Conservation (phyloP, 2,113 vertebrate species). For the Ciconia stormi region DNA sequence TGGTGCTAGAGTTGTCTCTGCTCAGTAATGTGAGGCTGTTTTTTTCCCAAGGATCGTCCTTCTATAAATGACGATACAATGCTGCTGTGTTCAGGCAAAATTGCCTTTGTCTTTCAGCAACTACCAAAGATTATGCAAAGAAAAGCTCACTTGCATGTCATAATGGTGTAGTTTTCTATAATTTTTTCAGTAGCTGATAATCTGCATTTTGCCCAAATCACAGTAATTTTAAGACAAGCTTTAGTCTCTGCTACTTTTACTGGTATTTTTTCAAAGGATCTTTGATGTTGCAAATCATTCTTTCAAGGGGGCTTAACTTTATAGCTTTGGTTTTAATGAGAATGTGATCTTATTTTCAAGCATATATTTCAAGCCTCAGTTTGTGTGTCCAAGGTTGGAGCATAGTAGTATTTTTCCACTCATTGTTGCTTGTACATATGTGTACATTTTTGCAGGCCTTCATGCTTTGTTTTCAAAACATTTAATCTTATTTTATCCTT, state of each 20-base stretch:
- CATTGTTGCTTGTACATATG: background rate
- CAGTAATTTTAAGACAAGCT: background rate
- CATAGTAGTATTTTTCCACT: background rate
- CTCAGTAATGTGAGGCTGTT: accelerated
- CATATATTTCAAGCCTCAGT: background rate
- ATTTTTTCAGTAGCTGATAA: background rate
- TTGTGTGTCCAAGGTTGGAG: background rate
- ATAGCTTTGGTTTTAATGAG: background rate
- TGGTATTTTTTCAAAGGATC: background rate
- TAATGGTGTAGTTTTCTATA: background rate
- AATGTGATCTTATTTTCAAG: background rate
- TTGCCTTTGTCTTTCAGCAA: background rate
- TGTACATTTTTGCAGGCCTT: background rate
- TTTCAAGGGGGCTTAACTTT: background rate
- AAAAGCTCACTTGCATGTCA: background rate
- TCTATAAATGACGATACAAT: background rate
- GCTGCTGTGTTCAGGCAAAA: background rate
- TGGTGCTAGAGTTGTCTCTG: background rate
- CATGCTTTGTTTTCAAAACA: background rate
- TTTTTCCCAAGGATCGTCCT: background rate
- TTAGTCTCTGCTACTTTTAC: background rate
- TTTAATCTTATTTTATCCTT: background rate
- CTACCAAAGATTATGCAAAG: background rate
- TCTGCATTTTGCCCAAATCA: background rate
- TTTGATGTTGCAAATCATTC: background rate